Base-by-base conservation (phyloP, 1,140 invertebrate species). In the Luehdorfia chinensis region DNA sequence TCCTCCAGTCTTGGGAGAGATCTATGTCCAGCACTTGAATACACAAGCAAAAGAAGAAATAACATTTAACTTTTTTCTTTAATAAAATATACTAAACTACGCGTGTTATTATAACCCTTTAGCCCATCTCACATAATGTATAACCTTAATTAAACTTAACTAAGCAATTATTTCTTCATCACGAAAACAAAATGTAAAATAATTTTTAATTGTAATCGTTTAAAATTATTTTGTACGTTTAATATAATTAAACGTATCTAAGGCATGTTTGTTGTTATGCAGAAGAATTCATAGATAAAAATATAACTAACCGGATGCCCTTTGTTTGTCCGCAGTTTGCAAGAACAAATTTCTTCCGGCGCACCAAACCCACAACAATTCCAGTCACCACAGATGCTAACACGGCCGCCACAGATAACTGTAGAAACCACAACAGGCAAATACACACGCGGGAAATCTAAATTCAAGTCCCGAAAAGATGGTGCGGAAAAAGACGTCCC, bases 381-480 rank as follows among this genome's bases (percentile, higher is more conserved):
- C 68, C 75, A 6, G 63, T 72, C 23, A 59, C 63, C 28, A 63
- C 66, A 4, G 71, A 68, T 33, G 55, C 60, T 5, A 71, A 74
- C 31, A 50, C 59, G 9, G 49, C 55, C 27, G 39, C 51, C 46
- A 47, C 39, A 43, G 52, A 51, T 16, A 37, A 53, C 34, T n/a
- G 41, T 63, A 15, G 63, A 71, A 32, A 69, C 70, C 21, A 73
- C 66, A 62, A 79, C 75, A 31, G 66, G 45, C 63, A 77, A 69
- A 44, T 72, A 53, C 73, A 67, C 57, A 12, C 63, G 78, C 30
- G 77, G 76, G 14, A 61, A 59, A 30, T 67, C 66, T 32, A 78
- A 68, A 47, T 84, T 81, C 75, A 84, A 76, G 55, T 59, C 45
- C 34, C 73, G 75, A 49, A 66, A 75, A 52, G 74, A 74, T 16